Conservation (phyloP, 2,888 invertebrate species). For the Athetis lepigone region DNA sequence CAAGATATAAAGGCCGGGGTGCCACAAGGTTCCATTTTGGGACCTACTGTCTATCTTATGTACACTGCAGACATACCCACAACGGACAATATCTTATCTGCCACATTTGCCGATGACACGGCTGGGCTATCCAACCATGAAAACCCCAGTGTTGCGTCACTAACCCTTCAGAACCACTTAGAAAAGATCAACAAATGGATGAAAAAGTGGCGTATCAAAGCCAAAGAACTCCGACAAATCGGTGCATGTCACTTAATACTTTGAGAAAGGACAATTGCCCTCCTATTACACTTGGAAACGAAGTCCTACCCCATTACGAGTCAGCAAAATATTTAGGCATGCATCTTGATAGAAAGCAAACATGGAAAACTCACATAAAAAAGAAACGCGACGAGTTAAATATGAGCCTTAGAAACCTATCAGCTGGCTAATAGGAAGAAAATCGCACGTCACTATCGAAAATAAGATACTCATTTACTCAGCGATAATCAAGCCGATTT, state of each 20-base stretch:
- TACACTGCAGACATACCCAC: conserved; percentile 41
- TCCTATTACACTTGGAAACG: neutral
- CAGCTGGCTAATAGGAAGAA: too few relatives aligned
- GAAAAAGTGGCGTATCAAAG: neutral
- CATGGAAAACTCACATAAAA: neutral
- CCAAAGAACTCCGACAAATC: too few relatives aligned
- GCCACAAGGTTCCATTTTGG: conserved; percentile 48
- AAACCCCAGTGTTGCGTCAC: neutral
- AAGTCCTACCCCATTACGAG: neutral
- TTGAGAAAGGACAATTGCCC: neutral
- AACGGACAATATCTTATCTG: conserved; percentile 3
- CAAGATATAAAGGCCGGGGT: conserved; percentile 40
- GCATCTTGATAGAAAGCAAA: neutral
- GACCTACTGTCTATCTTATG: conserved; percentile 37
- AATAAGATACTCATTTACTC: conserved; percentile 5
- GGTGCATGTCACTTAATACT: neutral
- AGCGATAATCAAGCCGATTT: conserved; percentile 3
- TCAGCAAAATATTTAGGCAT: neutral
- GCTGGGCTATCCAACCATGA: neutral
- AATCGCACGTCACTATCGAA: neutral
- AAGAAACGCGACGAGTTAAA: neutral
- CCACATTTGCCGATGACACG: conserved; percentile 1
- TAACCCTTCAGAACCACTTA: neutral
- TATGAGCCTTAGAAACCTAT: neutral
- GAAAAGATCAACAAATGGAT: neutral